Evolutionary conservation across 2,797 vertebrate genomes (phyloP).

Genomic region (Garrulus glandarius): DNA sequence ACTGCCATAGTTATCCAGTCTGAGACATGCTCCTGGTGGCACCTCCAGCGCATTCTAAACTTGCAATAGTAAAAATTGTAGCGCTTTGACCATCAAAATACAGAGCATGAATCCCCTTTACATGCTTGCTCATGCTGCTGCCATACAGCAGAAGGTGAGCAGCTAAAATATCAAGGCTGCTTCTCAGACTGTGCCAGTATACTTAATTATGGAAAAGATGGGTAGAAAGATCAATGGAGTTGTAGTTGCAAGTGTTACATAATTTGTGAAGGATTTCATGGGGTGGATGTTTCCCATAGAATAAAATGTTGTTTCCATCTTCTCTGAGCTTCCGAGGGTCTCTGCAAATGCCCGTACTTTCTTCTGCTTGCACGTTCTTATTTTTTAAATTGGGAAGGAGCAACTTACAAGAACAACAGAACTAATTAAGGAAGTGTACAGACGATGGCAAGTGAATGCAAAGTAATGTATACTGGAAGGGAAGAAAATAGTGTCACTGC

Average conservation of each 20-base stretch:
- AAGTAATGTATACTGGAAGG: not conserved
- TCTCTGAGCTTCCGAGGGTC: not conserved
- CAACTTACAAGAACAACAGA: not conserved
- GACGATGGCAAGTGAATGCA: not conserved
- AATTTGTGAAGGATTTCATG: not conserved
- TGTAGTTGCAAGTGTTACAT: not conserved
- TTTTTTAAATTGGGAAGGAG: not conserved
- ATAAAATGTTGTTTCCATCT: not conserved
- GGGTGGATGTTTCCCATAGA: not conserved
- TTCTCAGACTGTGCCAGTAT: not conserved
- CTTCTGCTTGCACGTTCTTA: not conserved
- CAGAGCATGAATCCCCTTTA: not conserved
- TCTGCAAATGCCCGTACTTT: not conserved
- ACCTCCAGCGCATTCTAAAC: not conserved
- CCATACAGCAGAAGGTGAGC: not conserved
- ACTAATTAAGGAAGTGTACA: not conserved
- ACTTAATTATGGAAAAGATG: not conserved
- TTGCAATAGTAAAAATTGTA: not conserved
- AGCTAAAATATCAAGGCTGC: not conserved
- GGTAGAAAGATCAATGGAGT: not conserved
- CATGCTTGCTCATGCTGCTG: not conserved
- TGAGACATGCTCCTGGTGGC: fast-evolving
- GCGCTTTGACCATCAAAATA: not conserved
- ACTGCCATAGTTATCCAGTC: not conserved
- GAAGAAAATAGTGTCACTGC: not conserved